Percentiles rank a stretch among this genome's conserved stretches.
Evolutionary conservation across 2,113 vertebrate genomes (phyloP).

Genomic region (Hipposideros armiger): DNA sequence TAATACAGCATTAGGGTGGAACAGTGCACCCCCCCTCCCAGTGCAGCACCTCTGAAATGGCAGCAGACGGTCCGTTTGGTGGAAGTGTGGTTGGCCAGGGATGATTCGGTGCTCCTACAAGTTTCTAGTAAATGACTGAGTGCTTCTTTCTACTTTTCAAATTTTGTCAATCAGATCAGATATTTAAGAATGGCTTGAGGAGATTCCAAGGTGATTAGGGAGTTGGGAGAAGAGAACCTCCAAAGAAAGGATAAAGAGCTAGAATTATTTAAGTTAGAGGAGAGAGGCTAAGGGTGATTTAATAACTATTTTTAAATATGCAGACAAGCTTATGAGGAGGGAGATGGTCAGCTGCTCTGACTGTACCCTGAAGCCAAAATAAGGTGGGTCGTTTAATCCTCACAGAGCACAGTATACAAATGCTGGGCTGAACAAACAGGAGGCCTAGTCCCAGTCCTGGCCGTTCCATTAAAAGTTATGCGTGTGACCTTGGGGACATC

Average conservation of each 20-base stretch:
- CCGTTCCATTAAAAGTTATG: background rate
- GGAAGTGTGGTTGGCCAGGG: background rate
- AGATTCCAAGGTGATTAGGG: background rate
- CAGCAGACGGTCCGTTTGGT: rapidly evolving
- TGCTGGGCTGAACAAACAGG: rapidly evolving
- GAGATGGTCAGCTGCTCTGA: background rate
- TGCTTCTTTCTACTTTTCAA: background rate
- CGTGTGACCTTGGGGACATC: background rate
- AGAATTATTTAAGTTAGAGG: background rate
- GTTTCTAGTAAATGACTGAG: background rate
- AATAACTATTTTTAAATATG: background rate
- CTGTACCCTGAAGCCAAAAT: no score
- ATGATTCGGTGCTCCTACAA: rapidly evolving
- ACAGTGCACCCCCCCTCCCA: background rate
- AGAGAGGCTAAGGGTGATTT: background rate
- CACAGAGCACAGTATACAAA: rapidly evolving
- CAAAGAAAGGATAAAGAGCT: background rate
- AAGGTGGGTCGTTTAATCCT: background rate
- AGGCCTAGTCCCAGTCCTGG: rapidly evolving
- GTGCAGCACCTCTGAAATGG: background rate
- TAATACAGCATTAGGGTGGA: background rate
- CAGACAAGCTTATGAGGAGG: background rate
- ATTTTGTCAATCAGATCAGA: slow-evolving; percentile 1
- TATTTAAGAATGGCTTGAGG: background rate
- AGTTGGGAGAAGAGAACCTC: slow-evolving; percentile 19